These are phyloP conservation scores for Goniozus legneri DNA, from an alignment of 1,140 invertebrate species.

Conservation along the genomic window DNA sequence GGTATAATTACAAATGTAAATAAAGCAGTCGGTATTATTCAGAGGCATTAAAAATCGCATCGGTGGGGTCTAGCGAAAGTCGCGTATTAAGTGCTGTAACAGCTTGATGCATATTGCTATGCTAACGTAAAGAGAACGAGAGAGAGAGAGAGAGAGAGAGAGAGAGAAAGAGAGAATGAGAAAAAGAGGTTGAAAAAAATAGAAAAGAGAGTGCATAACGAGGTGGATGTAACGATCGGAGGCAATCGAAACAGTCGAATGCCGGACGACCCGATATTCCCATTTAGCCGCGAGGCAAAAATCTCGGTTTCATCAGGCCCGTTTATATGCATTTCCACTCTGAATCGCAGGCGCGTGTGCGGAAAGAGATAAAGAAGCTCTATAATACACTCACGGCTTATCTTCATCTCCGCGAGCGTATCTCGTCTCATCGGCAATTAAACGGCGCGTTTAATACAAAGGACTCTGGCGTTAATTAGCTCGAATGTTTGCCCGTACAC, in stretches of 20 bases:
- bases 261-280: too few species aligned
- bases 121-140: background rate
- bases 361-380: background rate
- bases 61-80: too few species aligned
- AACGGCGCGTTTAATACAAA: constrained; percentile 24
- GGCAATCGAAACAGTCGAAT: too few species aligned
- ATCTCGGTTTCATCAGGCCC: constrained; percentile 34
- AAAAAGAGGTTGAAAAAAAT: constrained; percentile 14
- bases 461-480: constrained; percentile 29
- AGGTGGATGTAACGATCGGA: too few species aligned
- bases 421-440: constrained; percentile 31
- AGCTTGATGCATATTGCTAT: too few species aligned
- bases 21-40: too few species aligned
- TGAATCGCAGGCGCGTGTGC: constrained; percentile 24
- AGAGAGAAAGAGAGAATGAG: constrained; percentile 7
- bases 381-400: constrained; percentile 20
- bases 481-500: constrained; percentile 6
- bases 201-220: constrained; percentile 1
- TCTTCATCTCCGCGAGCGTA: constrained; percentile 26
- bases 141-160: background rate
- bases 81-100: too few species aligned
- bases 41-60: too few species aligned
- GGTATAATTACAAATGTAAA: too few species aligned
- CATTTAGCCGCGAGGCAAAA: constrained; percentile 25
- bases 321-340: constrained; percentile 34